Evolutionary conservation across 2,113 vertebrate species (phyloP), one percentile per base, ranked within the genome.

Genomic region (Cephalopholis sonnerati): DNA sequence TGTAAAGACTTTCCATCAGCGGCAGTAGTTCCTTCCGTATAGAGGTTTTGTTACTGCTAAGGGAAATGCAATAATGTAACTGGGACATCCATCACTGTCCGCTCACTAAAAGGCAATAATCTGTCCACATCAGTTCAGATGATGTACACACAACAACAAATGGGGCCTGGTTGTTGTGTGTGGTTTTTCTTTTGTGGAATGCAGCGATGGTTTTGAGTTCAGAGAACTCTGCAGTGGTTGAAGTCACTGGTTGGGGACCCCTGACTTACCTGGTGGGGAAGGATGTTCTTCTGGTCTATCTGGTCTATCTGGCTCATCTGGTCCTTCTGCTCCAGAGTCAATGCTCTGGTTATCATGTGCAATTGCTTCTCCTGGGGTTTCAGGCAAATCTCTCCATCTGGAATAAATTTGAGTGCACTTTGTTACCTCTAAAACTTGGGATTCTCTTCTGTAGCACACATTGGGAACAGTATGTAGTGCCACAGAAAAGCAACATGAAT

Each of bases 341-440:
- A 83, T 69, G 64, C 74, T 93, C 84, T 87, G 92, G 79, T 58
- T 85, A 48, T 93, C 91, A 32, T 81, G 86, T 89, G 88, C 59
- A 70, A 68, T 70, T 48, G 79, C 91, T 87, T 96, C 96, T 94
- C 95, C 96, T 93, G 93, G 96, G 24, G 64, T 89, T 88, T 91
- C 95, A 16, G 92, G 92, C 67, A 94, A 74, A 80, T 96, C 96
- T 81, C 90, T 95, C 84, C 95, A 95, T 58, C 98, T 98, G 78
- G 32, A 68, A 79, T 74, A 7, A 27, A 76, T 61, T 24, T 27
- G 3, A 66, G 61, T 0, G 39, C 48, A 63, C 3, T 9, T 0
- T 36, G 27, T 81, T 57, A 68, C 29, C 44, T 75, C 17, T 62
- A 39, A 68, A 82, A 68, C 7, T 25, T 39, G 8, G 18, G 16